These are phyloP conservation scores for Tadarida brasiliensis DNA, from an alignment of 2,797 vertebrate genomes.

Conservation along the genomic window DNA sequence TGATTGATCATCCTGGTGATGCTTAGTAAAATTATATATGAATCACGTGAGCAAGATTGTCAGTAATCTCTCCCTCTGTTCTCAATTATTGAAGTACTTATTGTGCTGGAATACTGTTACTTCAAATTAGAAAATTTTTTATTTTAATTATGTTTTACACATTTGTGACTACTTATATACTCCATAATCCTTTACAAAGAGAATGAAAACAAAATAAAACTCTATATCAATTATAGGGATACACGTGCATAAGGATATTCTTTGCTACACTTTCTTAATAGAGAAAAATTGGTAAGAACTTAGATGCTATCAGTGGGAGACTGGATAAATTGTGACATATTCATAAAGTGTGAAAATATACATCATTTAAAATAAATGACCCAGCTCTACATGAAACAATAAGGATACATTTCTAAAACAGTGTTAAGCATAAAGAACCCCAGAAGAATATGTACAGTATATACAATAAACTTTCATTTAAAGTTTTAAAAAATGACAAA, in stretches of 20 bases:
- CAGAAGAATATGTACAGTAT: neutral
- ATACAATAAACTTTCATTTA: neutral
- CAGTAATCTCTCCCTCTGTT: neutral
- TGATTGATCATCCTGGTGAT: neutral
- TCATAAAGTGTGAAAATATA: neutral
- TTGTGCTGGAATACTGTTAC: neutral
- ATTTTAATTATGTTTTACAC: slow-evolving; percentile 15
- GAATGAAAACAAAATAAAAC: slow-evolving; percentile 29
- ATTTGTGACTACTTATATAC: neutral
- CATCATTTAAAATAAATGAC: slow-evolving; percentile 4
- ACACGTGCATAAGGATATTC: neutral
- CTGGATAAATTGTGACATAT: neutral
- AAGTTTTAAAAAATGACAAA: neutral
- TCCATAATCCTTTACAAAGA: slow-evolving; percentile 29
- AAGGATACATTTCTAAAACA: neutral
- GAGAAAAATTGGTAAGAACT: slow-evolving; percentile 1
- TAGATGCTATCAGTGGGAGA: neutral
- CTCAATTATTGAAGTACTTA: neutral
- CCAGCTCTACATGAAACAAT: neutral
- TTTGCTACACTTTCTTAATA: neutral
- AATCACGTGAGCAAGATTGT: neutral
- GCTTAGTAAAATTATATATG: slow-evolving; percentile 24
- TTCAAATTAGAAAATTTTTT: neutral
- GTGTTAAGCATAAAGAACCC: neutral
- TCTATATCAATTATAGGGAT: neutral